Evolutionary conservation across 1,140 invertebrate species (phyloP).

Genomic region (Sinonovacula constricta): DNA sequence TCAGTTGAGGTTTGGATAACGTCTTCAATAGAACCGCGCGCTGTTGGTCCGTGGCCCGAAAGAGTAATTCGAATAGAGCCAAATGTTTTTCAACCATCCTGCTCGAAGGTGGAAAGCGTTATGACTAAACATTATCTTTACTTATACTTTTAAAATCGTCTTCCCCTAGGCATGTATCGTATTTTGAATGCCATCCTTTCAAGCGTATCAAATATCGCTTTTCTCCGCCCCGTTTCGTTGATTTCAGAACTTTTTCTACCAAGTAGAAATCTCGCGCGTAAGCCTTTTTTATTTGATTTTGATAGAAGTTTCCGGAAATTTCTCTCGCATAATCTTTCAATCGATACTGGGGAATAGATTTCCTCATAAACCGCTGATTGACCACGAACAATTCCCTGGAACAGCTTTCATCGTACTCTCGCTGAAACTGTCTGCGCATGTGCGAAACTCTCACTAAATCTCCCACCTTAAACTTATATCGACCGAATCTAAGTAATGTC

Average conservation of each 20-base stretch:
- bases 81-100: constrained; percentile 14
- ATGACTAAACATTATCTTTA: too few relatives aligned
- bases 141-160: constrained; percentile 14
- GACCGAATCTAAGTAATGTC: neutral
- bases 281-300: constrained; percentile 11
- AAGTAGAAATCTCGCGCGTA: constrained; percentile 10
- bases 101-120: neutral
- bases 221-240: neutral
- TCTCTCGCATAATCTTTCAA: constrained; percentile 32
- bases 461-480: neutral
- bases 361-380: constrained; percentile 13
- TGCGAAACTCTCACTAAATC: constrained; percentile 23
- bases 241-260: constrained; percentile 24
- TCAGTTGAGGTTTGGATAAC: neutral
- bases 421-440: neutral
- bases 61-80: neutral
- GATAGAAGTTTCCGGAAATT: constrained; percentile 42
- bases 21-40: neutral
- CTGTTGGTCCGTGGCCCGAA: neutral
- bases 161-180: constrained; percentile 26
- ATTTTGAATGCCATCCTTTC: constrained; percentile 34
- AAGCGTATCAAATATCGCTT: constrained; percentile 23
- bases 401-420: constrained; percentile 48
- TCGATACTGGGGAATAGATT: constrained; percentile 24
- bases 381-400: constrained; percentile 35